Percentiles rank a stretch among this genome's conserved stretches.
Evolutionary conservation across 2,797 vertebrate genomes (phyloP).

Genomic region (Oryzias sinensis): DNA sequence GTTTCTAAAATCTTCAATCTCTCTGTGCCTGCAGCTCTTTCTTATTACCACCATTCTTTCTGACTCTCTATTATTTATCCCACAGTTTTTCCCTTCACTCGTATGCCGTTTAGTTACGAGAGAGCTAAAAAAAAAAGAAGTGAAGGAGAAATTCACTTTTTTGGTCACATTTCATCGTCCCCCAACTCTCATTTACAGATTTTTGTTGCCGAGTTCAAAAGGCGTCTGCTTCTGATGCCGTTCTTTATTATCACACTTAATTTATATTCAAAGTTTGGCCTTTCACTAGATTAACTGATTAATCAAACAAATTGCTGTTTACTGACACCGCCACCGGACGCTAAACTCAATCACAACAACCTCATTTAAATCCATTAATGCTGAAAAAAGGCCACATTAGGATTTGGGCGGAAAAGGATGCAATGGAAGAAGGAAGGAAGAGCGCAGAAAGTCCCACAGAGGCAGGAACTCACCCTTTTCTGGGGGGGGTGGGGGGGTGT

Average conservation of each 20-base stretch:
- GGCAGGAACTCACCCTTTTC: constrained; percentile 28
- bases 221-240: constrained; percentile 13
- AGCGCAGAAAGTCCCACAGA: constrained; percentile 10
- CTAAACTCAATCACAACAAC: constrained; percentile 51
- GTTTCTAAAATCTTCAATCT: constrained; percentile 13
- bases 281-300: constrained; percentile 59
- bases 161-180: constrained; percentile 9
- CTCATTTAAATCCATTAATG: constrained; percentile 54
- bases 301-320: constrained; percentile 65
- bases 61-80: constrained; percentile 11
- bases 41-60: constrained; percentile 6
- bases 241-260: constrained; percentile 30
- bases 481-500: constrained; percentile 16
- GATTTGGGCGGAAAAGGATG: constrained; percentile 18
- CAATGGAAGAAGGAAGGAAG: constrained; percentile 38
- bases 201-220: constrained; percentile 26
- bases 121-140: constrained; percentile 22
- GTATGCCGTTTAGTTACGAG: constrained; percentile 16
- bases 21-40: constrained; percentile 19
- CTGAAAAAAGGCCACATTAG: constrained; percentile 37
- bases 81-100: constrained; percentile 9
- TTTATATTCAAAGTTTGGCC: constrained; percentile 66
- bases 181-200: background rate
- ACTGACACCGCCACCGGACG: constrained; percentile 56
- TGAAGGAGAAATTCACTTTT: constrained; percentile 11